These are phyloP conservation scores for Machimus rusticus DNA, from an alignment of 2,888 invertebrate genomes.

Conservation along the genomic window DNA sequence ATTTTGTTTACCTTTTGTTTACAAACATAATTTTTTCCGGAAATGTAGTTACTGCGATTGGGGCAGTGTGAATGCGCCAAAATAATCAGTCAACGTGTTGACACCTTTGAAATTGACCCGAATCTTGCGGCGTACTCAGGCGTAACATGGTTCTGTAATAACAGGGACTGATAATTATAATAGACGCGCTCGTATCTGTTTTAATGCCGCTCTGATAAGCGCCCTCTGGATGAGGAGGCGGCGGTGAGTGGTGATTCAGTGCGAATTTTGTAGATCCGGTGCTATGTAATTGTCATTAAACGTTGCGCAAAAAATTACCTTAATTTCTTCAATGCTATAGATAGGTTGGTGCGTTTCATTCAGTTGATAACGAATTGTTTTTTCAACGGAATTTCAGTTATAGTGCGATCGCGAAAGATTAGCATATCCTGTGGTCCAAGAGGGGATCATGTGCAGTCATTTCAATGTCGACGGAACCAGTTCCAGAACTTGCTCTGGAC, in stretches of 20 bases:
- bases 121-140: neutral
- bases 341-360: neutral
- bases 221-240: neutral
- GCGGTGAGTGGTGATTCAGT: neutral
- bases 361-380: neutral
- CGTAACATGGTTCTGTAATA: neutral
- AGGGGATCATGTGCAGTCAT: neutral
- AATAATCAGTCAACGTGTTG: neutral
- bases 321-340: neutral
- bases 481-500: neutral
- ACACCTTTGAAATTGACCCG: neutral
- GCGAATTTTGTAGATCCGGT: neutral
- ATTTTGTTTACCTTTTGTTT: neutral
- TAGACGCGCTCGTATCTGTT: neutral
- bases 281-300: neutral
- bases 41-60: neutral
- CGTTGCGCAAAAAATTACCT: neutral
- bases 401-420: neutral
- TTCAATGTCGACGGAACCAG: neutral
- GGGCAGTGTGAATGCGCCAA: neutral
- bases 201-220: neutral
- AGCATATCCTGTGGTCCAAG: neutral
- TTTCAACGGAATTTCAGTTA: neutral
- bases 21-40: neutral
- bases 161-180: neutral